Conservation (phyloP, 2,797 vertebrate genomes). For the Notamacropus eugenii region DNA sequence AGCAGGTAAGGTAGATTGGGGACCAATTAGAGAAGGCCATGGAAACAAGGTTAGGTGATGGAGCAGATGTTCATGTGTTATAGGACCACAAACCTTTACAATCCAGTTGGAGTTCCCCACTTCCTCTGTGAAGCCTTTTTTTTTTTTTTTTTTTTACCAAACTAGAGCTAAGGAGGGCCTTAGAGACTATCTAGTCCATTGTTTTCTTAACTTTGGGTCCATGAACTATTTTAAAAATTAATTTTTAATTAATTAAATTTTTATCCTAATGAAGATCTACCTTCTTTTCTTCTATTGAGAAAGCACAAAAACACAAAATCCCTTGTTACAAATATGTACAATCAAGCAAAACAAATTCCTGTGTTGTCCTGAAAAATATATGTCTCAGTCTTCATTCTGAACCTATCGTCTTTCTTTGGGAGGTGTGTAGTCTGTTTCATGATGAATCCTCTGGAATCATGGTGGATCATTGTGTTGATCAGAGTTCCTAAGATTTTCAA, state of each 20-base stretch:
- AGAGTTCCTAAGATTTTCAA: not conserved
- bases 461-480: not conserved
- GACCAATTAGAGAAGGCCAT: not conserved
- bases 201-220: not conserved
- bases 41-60: not conserved
- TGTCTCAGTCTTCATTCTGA: not conserved
- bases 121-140: not conserved
- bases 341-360: not conserved
- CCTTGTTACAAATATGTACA: not conserved
- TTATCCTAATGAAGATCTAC: not conserved
- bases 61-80: not conserved
- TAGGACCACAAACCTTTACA: not conserved
- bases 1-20: not conserved
- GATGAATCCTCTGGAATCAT: not conserved
- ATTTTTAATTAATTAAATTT: too few species aligned
- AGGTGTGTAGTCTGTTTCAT: not conserved
- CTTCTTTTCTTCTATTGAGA: not conserved
- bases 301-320: not conserved
- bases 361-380: not conserved
- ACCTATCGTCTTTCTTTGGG: not conserved
- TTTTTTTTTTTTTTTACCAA: not conserved
- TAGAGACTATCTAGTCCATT: not conserved
- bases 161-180: not conserved
- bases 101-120: not conserved
- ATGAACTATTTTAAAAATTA: not conserved